Evolutionary conservation across 2,797 vertebrate genomes (phyloP).

Genomic region (Liasis olivaceus): DNA sequence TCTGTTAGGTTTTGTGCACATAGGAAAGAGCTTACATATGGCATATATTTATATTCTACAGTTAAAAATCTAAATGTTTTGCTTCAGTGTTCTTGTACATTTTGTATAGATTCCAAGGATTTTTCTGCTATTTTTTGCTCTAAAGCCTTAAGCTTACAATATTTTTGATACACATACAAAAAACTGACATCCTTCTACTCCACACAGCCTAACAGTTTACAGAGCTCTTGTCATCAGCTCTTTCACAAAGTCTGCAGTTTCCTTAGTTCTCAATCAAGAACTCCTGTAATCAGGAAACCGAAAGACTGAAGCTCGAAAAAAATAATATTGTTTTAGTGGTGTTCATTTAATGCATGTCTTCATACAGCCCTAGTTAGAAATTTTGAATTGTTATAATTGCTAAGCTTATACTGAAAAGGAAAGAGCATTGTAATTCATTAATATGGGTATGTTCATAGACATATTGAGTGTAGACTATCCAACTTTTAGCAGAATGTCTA

Average conservation of each 20-base stretch:
- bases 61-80: slow-evolving; percentile 53
- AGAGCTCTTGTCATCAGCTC: background rate
- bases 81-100: background rate
- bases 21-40: slow-evolving; percentile 14
- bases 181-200: background rate
- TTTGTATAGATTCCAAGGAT: slow-evolving; percentile 48
- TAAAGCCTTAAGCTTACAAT: slow-evolving; percentile 3
- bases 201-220: background rate
- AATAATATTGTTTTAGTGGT: background rate
- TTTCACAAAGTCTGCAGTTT: slow-evolving; percentile 15
- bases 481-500: background rate
- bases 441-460: background rate
- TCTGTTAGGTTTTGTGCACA: slow-evolving; percentile 38
- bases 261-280: background rate
- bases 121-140: slow-evolving; percentile 22
- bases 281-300: background rate
- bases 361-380: background rate
- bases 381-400: background rate
- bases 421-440: background rate
- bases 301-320: background rate
- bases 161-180: slow-evolving; percentile 6
- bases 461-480: background rate
- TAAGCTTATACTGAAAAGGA: background rate
- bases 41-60: slow-evolving; percentile 21
- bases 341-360: background rate